phyloP scores from a whole-genome alignment of 2,113 vertebrate species.

The Oncorhynchus masou region DNA sequence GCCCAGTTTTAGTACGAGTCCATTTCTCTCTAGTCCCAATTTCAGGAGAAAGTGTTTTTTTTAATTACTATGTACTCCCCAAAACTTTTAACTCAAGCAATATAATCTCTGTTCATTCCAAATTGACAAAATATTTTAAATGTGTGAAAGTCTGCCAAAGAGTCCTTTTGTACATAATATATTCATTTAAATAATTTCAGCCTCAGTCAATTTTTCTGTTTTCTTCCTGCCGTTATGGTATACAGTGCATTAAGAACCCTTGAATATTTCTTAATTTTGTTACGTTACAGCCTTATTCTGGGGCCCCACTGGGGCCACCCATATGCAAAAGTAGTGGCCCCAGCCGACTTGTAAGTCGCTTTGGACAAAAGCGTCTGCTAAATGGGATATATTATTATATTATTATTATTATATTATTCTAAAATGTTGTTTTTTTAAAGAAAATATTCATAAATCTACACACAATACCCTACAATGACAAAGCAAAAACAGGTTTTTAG shows the following conservation, averaged over 20 bases:
- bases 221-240: not conserved
- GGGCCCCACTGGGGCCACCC: no score
- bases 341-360: no score
- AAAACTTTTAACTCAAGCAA: slow-evolving; percentile 38
- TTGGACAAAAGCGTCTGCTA: no score
- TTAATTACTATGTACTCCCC: slow-evolving; percentile 23
- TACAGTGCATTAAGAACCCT: not conserved
- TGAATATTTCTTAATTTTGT: no score
- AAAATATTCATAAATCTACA: no score
- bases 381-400: no score
- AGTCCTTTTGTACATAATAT: slow-evolving; percentile 71
- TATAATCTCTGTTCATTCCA: slow-evolving; percentile 43
- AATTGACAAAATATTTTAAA: slow-evolving; percentile 44
- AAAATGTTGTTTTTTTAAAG: no score
- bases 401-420: no score
- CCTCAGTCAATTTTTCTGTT: not conserved
- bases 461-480: no score
- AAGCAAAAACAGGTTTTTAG: no score
- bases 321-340: no score
- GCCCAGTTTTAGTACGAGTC: not conserved
- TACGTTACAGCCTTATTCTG: no score
- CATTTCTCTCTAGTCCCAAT: slow-evolving; percentile 19
- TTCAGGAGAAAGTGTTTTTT: slow-evolving; percentile 44
- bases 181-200: slow-evolving; percentile 45
- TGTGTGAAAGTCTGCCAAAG: slow-evolving; percentile 55